phyloP scores from a whole-genome alignment of 2,888 invertebrate genomes.

The Palloptera scutellata region DNA sequence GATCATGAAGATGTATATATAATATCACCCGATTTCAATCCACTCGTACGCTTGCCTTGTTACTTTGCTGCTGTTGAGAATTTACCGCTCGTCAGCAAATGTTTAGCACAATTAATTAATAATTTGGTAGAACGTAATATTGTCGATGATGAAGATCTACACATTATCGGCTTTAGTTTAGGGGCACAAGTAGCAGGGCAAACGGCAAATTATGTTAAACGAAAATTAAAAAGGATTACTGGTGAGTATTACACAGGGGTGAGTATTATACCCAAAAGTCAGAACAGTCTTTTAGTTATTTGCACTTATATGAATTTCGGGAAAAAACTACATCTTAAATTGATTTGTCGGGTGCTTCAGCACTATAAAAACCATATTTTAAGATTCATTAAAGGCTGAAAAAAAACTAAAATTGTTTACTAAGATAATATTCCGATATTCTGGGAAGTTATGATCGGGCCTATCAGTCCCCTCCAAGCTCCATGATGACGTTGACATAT shows the following conservation, averaged over 20 bases:
- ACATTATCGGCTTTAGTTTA: conserved; percentile 73
- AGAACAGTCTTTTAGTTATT: too few relatives aligned
- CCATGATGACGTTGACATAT: too few relatives aligned
- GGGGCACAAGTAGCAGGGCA: conserved; percentile 71
- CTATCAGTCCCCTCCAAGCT: too few relatives aligned
- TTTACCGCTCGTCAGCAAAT: conserved; percentile 69
- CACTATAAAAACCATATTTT: too few relatives aligned
- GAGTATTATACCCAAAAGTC: too few relatives aligned
- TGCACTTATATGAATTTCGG: too few relatives aligned
- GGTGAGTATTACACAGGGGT: conserved; percentile 58
- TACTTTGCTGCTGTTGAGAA: conserved; percentile 70
- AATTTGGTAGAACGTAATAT: conserved; percentile 63
- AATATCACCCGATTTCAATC: conserved; percentile 71
- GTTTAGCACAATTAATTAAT: conserved; percentile 69
- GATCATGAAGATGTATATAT: conserved; percentile 69
- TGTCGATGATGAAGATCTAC: conserved; percentile 66
- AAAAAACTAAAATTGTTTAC: too few relatives aligned
- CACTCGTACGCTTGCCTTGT: conserved; percentile 69
- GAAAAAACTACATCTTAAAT: too few relatives aligned
- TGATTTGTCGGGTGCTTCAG: too few relatives aligned
- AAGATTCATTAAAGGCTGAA: too few relatives aligned
- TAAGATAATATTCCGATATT: too few relatives aligned
- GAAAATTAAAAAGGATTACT: conserved; percentile 67
- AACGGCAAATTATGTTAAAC: conserved; percentile 65
- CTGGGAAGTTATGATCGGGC: too few relatives aligned